Evolutionary conservation across 1,140 invertebrate species (phyloP), one percentile per base, ranked within the genome.

Genomic region (Myzus persicae): DNA sequence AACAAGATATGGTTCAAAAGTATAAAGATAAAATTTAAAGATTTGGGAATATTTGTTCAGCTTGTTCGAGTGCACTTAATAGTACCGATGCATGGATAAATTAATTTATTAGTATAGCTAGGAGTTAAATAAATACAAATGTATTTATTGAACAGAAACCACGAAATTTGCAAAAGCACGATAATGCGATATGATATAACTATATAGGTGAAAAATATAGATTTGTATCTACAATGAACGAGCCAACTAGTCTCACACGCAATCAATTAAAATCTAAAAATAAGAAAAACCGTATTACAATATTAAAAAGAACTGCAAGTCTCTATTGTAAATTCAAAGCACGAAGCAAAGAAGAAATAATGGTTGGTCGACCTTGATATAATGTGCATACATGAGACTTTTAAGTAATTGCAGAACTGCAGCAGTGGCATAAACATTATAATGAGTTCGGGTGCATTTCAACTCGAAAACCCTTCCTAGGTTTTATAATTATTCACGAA

Each of bases 231-330:
- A 76, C 36, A 44, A 18, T 4, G 11, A 44, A 85, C n/a, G 84
- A 44, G 40, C 42, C 42, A 51, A 42, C 40, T 31, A 84, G 8
- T 40, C 18, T n/a, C 36, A 81, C 36, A 40, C 82, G 8, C 7
- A 22, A 84, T 26, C 38, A 84, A 84, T 84, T 84, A 84, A 84
- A 84, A 26, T 84, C 36, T 85, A 42, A 85, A 44, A 44, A 85
- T 85, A 85, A 85, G 26, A 44, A 85, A 85, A 26, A 85, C 84
- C 42, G 40, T 85, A 85, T 9, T 42, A 84, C 9, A 5, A 40
- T 42, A 5, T 38, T 84, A 84, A 84, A 84, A 84, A 84, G 20
- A 40, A 85, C 3, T 40, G 14, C 44, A 18, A 11, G 9, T 85
- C 5, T 44, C 1, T 82, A 82, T 31, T 31, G 84, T 20, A 31